Evolutionary conservation across 2,888 invertebrate species (phyloP), one percentile per base, ranked within the genome.

Genomic region (Dinocampus coccinellae): DNA sequence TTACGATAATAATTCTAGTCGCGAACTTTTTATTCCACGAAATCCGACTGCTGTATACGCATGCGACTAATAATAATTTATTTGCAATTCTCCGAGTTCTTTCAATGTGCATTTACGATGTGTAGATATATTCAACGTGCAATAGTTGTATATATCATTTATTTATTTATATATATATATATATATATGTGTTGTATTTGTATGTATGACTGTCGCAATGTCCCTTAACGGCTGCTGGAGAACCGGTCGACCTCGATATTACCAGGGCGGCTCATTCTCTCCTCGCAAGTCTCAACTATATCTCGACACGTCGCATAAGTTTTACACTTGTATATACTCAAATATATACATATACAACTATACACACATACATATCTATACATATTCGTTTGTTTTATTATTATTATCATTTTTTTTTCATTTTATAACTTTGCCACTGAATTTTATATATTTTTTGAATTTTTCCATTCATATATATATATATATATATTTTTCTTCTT

Each of bases 201-300:
- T 61, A 62, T 66, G 16, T 36, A 58, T 63, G 42, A 26, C 78
- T 83, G 82, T 83, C 80, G 82, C 82, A 83, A 84, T 82, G 80
- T 81, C 86, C 85, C 82, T 83, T 84, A 84, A 83, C 82, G 82
- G 85, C 82, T 83, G 86, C 80, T 81, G 82, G 82, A 83, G 80
- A 84, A 84, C 83, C 82, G 82, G 86, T 85, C 85, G 86, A 85
- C 85, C 85, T 85, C 85, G 85, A 81, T 85, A 83, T 75, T 76
- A 39, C 36, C 39, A 53, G 64, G 55, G 60, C 77, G 75, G 65
- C 73, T 70, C 4, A 47, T 47, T 47, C 53, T 55, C 78, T 79
- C 82, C 78, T 78, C 78, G 73, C 72, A 72, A 63, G 72, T 74
- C 70, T 47, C 16, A n/a, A 66, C 53, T 73, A 70, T 75, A 68